Evolutionary conservation across 2,113 vertebrate species (phyloP).

Genomic region (Lathamus discolor): DNA sequence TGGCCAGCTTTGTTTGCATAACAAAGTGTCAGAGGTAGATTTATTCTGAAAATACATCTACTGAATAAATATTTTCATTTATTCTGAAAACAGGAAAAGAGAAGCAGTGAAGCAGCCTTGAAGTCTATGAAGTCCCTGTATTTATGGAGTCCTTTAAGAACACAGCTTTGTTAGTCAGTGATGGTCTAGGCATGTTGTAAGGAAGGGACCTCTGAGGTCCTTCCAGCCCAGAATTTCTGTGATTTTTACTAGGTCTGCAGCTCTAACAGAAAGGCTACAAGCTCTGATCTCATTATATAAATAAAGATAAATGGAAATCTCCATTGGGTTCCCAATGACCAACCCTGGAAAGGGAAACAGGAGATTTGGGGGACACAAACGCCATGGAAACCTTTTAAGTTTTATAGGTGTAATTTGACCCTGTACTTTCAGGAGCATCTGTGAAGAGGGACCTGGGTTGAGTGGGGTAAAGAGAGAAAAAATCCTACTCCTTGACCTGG

Average conservation of each 20-base stretch:
- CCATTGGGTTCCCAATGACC: background rate
- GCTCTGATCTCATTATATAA: background rate
- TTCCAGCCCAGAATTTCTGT: background rate
- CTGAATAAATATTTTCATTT: background rate
- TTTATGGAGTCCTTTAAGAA: background rate
- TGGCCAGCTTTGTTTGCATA: background rate
- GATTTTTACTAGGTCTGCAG: background rate
- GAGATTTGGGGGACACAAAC: background rate
- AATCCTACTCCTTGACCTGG: background rate
- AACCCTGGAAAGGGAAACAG: background rate
- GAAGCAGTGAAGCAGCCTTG: background rate
- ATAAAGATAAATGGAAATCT: background rate
- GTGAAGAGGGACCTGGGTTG: background rate
- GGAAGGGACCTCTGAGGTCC: background rate
- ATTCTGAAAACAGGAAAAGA: slow-evolving; percentile 1
- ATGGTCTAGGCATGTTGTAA: background rate
- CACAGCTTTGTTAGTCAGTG: background rate
- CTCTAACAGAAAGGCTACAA: background rate
- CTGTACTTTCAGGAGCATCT: background rate
- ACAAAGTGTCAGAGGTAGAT: background rate
- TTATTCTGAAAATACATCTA: slow-evolving; percentile 7
- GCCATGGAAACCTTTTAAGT: background rate
- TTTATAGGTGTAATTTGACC: background rate
- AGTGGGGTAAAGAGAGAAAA: background rate
- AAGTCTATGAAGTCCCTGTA: background rate